phyloP scores from a whole-genome alignment of 2,888 invertebrate species.

The Gisinianus flammeolus region DNA sequence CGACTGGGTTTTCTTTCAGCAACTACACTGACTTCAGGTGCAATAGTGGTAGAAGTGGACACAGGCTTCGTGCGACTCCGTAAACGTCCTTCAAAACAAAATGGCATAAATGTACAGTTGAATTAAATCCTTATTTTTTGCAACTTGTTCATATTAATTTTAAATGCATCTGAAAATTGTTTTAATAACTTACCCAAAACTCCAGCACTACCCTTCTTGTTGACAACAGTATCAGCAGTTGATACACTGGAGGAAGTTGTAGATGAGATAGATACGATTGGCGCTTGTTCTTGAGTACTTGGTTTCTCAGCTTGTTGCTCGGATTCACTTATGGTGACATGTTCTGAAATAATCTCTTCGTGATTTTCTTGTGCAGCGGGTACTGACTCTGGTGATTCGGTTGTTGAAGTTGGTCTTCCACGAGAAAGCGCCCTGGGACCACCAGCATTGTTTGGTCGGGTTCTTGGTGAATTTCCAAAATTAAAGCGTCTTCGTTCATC shows the following conservation, averaged over 20 bases:
- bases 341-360: conserved; percentile 36
- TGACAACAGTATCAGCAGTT: conserved; percentile 37
- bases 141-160: background rate
- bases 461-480: conserved; percentile 34
- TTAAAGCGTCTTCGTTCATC: conserved; percentile 40
- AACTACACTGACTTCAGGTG: conserved; percentile 41
- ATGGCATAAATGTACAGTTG: background rate
- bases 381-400: conserved; percentile 24
- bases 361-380: conserved; percentile 27
- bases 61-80: conserved; percentile 48
- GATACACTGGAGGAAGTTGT: conserved; percentile 38
- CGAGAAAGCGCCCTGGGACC: conserved; percentile 16
- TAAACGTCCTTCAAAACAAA: conserved; percentile 48
- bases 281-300: conserved; percentile 7
- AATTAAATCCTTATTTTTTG: background rate
- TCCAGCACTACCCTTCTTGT: conserved; percentile 49
- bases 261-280: conserved; percentile 26
- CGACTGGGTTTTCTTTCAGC: conserved; percentile 51
- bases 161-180: too few relatives aligned
- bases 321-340: conserved; percentile 36
- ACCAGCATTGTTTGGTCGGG: conserved; percentile 6
- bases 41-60: conserved; percentile 47
- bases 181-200: conserved; percentile 47
- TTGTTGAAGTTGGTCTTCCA: conserved; percentile 23
- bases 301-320: conserved; percentile 35